phyloP scores from a whole-genome alignment of 2,113 vertebrate genomes.

The Plecturocebus donacophilus region DNA sequence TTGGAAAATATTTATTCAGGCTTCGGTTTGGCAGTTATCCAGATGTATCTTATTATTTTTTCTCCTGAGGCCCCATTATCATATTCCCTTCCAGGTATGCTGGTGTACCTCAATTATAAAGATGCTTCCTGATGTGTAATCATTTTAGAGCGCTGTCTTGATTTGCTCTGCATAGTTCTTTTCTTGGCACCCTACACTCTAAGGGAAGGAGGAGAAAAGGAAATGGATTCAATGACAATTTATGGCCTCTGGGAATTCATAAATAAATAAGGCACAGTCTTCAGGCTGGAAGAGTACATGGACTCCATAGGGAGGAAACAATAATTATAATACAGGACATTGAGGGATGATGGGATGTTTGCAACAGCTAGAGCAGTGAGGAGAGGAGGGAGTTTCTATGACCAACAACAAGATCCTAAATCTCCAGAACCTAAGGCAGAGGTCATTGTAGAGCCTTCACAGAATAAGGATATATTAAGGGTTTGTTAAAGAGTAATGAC shows the following conservation, averaged over 20 bases:
- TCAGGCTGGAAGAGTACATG: not conserved
- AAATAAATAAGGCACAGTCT: not conserved
- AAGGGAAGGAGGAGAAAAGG: not conserved
- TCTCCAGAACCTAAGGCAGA: not conserved
- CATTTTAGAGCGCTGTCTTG: not conserved
- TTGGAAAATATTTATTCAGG: slow-evolving; percentile 39
- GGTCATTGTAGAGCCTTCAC: not conserved
- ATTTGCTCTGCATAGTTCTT: not conserved
- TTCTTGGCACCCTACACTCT: not conserved
- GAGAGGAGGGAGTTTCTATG: not conserved
- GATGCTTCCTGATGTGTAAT: not conserved
- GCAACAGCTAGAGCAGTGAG: not conserved
- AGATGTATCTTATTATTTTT: not conserved
- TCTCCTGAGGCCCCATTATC: not conserved
- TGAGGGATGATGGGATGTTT: not conserved
- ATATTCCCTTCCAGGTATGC: not conserved
- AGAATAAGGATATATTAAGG: not conserved
- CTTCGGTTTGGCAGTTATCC: not conserved
- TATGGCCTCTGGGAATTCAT: not conserved
- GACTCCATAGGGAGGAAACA: not conserved
- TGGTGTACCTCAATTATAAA: not conserved
- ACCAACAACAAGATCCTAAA: not conserved
- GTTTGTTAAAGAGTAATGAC: not conserved
- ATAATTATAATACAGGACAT: not conserved
- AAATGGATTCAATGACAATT: not conserved